Conservation (phyloP, 2,797 vertebrate species). For the Chelmon rostratus region DNA sequence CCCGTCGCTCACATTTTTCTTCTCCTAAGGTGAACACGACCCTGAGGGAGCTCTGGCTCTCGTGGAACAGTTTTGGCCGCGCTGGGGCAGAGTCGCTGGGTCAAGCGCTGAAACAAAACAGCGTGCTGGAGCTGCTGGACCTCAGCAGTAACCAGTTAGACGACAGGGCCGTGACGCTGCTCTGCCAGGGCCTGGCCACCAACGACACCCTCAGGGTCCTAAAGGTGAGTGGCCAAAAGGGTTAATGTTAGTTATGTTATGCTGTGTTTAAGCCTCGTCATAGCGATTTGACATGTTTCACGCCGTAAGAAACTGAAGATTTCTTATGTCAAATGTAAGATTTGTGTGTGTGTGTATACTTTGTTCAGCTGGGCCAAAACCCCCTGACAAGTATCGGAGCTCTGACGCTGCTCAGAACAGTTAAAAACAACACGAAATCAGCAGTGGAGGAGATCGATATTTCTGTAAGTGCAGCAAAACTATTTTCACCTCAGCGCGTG, state of each 20-base stretch:
- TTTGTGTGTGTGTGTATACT: not conserved
- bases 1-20: not conserved
- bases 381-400: conserved; percentile 80
- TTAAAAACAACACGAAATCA: conserved; percentile 81
- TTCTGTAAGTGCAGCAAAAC: conserved; percentile 78
- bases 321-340: not conserved
- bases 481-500: not conserved
- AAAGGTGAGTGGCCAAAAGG: conserved; percentile 73
- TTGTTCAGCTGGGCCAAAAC: conserved; percentile 81
- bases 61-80: conserved; percentile 83
- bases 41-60: conserved; percentile 81
- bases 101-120: conserved; percentile 83
- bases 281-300: not conserved
- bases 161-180: conserved; percentile 69
- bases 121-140: conserved; percentile 79
- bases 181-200: conserved; percentile 83
- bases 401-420: conserved; percentile 65
- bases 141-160: conserved; percentile 83
- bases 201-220: conserved; percentile 83
- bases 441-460: conserved; percentile 85
- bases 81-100: conserved; percentile 80
- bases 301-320: not conserved
- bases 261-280: not conserved
- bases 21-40: conserved; percentile 78
- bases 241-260: not conserved